These are phyloP conservation scores for Pentamera pediparva DNA, from an alignment of 53 echinoderm and acorn worm genomes.

Conservation along the genomic window DNA sequence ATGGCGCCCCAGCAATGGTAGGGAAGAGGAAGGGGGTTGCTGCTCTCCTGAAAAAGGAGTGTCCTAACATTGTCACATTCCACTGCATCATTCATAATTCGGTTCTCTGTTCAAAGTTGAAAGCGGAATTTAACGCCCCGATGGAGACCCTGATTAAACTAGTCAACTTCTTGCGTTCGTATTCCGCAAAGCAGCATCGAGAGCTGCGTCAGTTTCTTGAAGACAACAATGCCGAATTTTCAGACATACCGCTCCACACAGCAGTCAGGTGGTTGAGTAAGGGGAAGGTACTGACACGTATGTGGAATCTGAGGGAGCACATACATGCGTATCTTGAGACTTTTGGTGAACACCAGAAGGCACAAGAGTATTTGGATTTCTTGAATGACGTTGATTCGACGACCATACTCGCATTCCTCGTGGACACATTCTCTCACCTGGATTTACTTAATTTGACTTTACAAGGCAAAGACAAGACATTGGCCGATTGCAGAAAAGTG, in stretches of 20 bases:
- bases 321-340: neutral
- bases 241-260: constrained; percentile 24
- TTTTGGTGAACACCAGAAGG: neutral
- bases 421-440: constrained; percentile 17
- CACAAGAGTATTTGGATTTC: neutral
- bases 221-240: constrained; percentile 9
- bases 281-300: constrained; percentile 2
- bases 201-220: constrained; percentile 27
- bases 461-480: constrained; percentile 11
- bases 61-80: constrained; percentile 26
- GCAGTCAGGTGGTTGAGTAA: constrained; percentile 31
- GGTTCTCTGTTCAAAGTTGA: constrained; percentile 33
- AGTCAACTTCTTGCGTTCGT: constrained; percentile 28
- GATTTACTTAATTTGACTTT: constrained; percentile 10
- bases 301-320: constrained; percentile 22
- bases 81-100: constrained; percentile 47
- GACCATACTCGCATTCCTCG: constrained; percentile 18
- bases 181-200: constrained; percentile 38
- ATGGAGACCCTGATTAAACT: constrained; percentile 15
- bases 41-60: constrained; percentile 36
- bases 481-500: constrained; percentile 3
- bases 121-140: constrained; percentile 20
- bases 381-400: neutral
- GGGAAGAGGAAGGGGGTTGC: constrained; percentile 27
- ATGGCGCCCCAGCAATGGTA: constrained; percentile 44